Evolutionary conservation across 92 coral and sea anemone species (phyloP), one percentile per base, ranked within the genome.

Genomic region (Actinernus sp.): DNA sequence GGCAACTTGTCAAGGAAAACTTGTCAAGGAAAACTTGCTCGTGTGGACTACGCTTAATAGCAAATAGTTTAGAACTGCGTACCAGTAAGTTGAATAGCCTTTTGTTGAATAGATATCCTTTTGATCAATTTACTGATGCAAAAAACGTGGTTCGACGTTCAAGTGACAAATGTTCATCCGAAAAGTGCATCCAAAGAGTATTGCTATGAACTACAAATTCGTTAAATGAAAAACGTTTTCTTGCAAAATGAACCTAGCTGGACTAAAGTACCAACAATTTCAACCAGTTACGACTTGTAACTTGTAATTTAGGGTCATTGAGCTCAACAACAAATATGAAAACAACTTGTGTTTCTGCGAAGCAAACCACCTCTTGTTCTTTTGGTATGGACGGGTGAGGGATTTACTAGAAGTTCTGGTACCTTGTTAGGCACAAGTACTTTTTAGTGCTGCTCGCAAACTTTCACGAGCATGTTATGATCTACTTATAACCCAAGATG

Each of bases 301-400:
- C 57, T 44, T 56, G 43, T 70, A 40, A 70, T 40, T 70, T 57
- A 41, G 78, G 78, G 78, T 70, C 78, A 70, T 4, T 70, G 66
- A 57, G 41, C 57, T 31, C 56, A 43, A 57, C 65, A 43, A 70
- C 54, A 70, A 57, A 70, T 66, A 70, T 39, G 56, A 70, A 68
- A 70, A 70, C 78, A 56, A 70, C 65, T 66, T 9, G 17, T 21
- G 33, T 67, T 14, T 16, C 18, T 39, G 23, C 9, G 43, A 55
- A 55, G 76, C 22, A 43, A 53, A 68, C 37, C 36, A 66, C 62
- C 63, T 50, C 24, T 37, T 65, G 13, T 28, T n/a, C 37, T 45
- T 57, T 20, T 30, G 58, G 26, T 28, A 41, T 22, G 27, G 13
- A 44, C 78, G 17, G 78, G 78, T 70, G 34, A 36, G 37, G 18